Percentiles rank a stretch among this genome's conserved stretches.
phyloP scores from a whole-genome alignment of 2,113 vertebrate species.

The Tenebrosternarchus preto region DNA sequence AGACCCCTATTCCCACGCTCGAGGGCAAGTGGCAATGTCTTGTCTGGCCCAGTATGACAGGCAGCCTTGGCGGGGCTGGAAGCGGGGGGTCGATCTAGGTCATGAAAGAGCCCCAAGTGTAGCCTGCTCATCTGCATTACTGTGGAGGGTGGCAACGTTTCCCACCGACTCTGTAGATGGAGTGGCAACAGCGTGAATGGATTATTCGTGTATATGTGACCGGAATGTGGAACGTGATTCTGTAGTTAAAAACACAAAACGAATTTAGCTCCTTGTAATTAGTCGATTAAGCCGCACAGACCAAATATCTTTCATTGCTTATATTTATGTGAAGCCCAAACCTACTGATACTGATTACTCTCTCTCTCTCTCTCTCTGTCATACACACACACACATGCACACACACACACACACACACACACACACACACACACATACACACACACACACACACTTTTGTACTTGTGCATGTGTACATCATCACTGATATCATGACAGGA shows the following conservation, averaged over 20 bases:
- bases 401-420: no score
- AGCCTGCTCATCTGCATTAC: conserved; percentile 88
- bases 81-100: conserved; percentile 66
- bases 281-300: conserved; percentile 1
- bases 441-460: neutral
- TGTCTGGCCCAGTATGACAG: conserved; percentile 83
- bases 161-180: conserved; percentile 71
- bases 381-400: no score
- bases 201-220: conserved; percentile 38
- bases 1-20: conserved; percentile 96
- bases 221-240: conserved; percentile 35
- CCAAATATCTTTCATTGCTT: no score
- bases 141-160: conserved; percentile 88
- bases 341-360: no score
- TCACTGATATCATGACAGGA: neutral
- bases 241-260: conserved; percentile 4
- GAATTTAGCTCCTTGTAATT: conserved; percentile 12
- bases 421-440: no score
- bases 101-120: conserved; percentile 90
- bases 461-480: neutral
- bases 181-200: conserved; percentile 71
- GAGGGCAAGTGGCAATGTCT: conserved; percentile 87
- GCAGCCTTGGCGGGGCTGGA: conserved; percentile 80
- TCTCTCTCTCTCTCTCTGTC: no score
- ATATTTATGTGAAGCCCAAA: neutral